These are phyloP conservation scores for Pandion haliaetus DNA, from an alignment of 2,113 vertebrate genomes.

Conservation along the genomic window DNA sequence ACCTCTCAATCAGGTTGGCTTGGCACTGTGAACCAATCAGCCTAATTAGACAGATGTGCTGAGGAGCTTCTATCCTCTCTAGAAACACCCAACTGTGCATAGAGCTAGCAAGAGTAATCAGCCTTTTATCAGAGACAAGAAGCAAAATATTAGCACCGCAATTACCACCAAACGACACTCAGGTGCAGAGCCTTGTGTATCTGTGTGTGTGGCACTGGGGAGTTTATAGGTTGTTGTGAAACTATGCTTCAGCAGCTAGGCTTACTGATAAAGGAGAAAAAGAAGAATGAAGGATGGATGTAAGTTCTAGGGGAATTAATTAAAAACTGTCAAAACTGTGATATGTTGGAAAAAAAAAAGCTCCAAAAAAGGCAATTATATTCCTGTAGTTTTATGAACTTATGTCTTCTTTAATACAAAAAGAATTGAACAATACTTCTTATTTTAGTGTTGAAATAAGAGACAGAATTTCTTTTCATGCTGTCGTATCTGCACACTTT, in stretches of 20 bases:
- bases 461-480: neutral
- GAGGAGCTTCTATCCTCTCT: neutral
- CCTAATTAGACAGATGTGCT: neutral
- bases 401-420: neutral
- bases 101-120: neutral
- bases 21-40: neutral
- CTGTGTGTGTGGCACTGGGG: neutral
- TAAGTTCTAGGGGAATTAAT: neutral
- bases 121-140: neutral
- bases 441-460: neutral
- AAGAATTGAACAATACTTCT: neutral
- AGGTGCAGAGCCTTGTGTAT: neutral
- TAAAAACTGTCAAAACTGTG: neutral
- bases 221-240: neutral
- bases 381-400: neutral
- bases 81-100: neutral
- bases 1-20: neutral
- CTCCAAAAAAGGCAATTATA: neutral
- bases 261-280: neutral
- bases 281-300: neutral
- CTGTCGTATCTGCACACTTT: neutral
- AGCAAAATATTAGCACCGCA: neutral
- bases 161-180: neutral
- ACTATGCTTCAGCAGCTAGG: neutral
- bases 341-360: neutral